Evolutionary conservation across 2,113 vertebrate genomes (phyloP).

Genomic region (Menura novaehollandiae): DNA sequence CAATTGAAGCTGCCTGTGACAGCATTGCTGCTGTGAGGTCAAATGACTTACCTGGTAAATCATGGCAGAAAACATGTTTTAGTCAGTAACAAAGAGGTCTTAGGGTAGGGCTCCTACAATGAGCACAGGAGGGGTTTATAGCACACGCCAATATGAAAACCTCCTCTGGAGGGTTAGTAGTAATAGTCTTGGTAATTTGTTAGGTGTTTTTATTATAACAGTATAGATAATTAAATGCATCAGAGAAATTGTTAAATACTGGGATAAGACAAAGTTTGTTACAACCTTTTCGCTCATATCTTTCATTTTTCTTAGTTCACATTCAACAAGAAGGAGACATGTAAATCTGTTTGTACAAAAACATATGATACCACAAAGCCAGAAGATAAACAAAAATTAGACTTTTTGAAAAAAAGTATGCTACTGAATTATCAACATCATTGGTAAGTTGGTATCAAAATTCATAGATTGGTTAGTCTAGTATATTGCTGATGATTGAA

Average conservation of each 20-base stretch:
- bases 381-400: slow-evolving; percentile 81
- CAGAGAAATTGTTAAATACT: not conserved
- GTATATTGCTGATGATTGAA: not conserved
- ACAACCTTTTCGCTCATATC: not conserved
- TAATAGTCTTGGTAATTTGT: not conserved
- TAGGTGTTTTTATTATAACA: not conserved
- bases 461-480: not conserved
- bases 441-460: slow-evolving; percentile 75
- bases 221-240: not conserved
- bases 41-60: not conserved
- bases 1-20: not conserved
- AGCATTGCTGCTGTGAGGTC: not conserved
- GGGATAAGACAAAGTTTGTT: not conserved
- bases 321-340: slow-evolving; percentile 81
- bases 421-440: slow-evolving; percentile 94
- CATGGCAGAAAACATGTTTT: not conserved
- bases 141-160: not conserved
- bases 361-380: slow-evolving; percentile 74
- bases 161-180: not conserved
- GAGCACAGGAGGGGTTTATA: not conserved
- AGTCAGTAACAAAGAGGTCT: not conserved
- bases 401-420: slow-evolving; percentile 94
- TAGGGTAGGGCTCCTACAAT: not conserved
- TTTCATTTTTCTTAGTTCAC: slow-evolving; percentile 75
- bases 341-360: slow-evolving; percentile 83